Conservation (phyloP, 2,113 vertebrate genomes). For the Xenopus tropicalis region DNA sequence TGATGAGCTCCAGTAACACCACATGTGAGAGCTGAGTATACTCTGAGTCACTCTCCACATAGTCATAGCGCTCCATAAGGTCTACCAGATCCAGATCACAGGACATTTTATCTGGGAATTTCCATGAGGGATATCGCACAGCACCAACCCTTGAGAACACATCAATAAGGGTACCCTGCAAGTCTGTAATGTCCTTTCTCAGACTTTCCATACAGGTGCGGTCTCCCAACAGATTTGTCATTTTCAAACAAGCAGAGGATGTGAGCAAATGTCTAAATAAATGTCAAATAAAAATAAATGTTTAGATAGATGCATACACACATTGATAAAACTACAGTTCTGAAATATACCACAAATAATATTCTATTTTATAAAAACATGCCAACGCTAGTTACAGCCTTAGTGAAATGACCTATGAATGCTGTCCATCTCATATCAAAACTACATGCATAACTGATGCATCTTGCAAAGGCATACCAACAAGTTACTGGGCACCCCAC, state of each 20-base stretch:
- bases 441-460: too few relatives aligned
- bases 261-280: not conserved
- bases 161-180: constrained; percentile 79
- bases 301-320: not conserved
- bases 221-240: constrained; percentile 70
- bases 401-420: too few relatives aligned
- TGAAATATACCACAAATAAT: not conserved
- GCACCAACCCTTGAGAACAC: constrained; percentile 79
- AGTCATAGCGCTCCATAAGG: constrained; percentile 79
- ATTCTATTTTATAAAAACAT: too few relatives aligned
- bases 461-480: too few relatives aligned
- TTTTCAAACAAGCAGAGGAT: constrained; percentile 20
- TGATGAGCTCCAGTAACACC: constrained; percentile 82
- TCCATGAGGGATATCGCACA: constrained; percentile 80
- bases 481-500: too few relatives aligned
- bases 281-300: not conserved
- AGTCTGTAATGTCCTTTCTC: constrained; percentile 80
- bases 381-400: too few relatives aligned
- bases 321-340: too few relatives aligned
- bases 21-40: constrained; percentile 82
- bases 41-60: constrained; percentile 67
- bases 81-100: constrained; percentile 78
- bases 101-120: constrained; percentile 82
- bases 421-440: too few relatives aligned
- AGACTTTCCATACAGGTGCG: constrained; percentile 82